phyloP scores from a whole-genome alignment of 2,888 invertebrate species.

The Melanostoma scalare region DNA sequence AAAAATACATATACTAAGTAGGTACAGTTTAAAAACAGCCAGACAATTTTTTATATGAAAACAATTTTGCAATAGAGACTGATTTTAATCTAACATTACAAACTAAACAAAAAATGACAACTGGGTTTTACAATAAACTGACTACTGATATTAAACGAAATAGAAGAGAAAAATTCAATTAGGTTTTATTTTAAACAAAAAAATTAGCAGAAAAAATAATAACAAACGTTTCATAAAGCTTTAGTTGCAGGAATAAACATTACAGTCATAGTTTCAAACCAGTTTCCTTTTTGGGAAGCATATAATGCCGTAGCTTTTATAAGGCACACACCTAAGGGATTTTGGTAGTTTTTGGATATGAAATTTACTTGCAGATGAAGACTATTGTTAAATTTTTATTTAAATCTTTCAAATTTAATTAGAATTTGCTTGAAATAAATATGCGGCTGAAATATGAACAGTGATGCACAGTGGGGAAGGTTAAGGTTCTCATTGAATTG shows the following conservation, averaged over 20 bases:
- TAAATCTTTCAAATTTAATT: neutral
- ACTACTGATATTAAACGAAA: conserved; percentile 35
- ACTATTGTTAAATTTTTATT: neutral
- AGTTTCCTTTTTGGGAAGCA: conserved; percentile 67
- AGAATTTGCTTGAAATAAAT: too few relatives aligned
- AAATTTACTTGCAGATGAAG: conserved; percentile 37
- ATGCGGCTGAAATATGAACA: too few relatives aligned
- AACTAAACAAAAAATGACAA: conserved; percentile 63
- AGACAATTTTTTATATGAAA: conserved; percentile 72
- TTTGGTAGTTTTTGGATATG: conserved; percentile 42
- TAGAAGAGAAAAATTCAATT: conserved; percentile 65
- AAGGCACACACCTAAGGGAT: conserved; percentile 53
- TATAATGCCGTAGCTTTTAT: conserved; percentile 56
- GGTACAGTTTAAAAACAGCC: conserved; percentile 61
- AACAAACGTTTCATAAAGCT: conserved; percentile 35
- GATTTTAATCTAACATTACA: conserved; percentile 77
- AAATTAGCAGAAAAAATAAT: neutral
- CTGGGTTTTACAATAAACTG: conserved; percentile 64
- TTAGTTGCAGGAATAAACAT: conserved; percentile 60
- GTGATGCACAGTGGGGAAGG: too few relatives aligned
- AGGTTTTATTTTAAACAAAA: conserved; percentile 18
- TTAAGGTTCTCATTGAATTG: too few relatives aligned
- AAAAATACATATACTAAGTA: conserved; percentile 25
- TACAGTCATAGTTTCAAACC: conserved; percentile 52
- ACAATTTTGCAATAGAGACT: conserved; percentile 81